Evolutionary conservation across 2,113 vertebrate species (phyloP).

Genomic region (Chlorocebus sabaeus): DNA sequence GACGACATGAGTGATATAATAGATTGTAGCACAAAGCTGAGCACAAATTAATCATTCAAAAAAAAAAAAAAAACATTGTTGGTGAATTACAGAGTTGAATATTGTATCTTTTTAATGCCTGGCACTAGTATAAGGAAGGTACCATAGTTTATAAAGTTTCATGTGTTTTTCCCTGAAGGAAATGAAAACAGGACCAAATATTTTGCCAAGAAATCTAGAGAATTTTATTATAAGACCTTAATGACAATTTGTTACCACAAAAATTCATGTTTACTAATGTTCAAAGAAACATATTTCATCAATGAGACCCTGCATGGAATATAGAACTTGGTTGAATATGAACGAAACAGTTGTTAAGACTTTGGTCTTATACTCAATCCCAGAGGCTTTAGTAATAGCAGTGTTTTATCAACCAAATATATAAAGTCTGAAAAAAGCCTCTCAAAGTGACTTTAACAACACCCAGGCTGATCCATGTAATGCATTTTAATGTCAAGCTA

Average conservation of each 20-base stretch:
- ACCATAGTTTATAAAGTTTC: not conserved
- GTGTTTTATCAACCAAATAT: not conserved
- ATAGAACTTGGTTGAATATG: not conserved
- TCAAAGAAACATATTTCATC: conserved; percentile 28
- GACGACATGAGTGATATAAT: not conserved
- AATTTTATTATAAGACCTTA: not conserved
- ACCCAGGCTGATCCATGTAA: not conserved
- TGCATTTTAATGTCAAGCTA: conserved; percentile 57
- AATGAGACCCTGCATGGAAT: not conserved
- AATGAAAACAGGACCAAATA: not conserved
- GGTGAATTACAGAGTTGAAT: not conserved
- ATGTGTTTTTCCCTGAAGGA: not conserved
- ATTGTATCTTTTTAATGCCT: not conserved
- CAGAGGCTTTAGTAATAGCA: not conserved
- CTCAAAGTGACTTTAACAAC: conserved; percentile 43
- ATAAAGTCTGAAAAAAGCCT: not conserved
- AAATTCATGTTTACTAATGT: not conserved
- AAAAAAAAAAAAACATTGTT: not conserved
- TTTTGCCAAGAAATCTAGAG: not conserved
- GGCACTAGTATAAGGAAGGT: not conserved
- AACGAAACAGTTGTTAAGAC: not conserved
- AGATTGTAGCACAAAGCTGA: not conserved
- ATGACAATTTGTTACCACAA: not conserved
- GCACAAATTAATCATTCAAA: not conserved
- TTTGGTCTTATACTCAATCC: not conserved